Evolutionary conservation across 2,888 invertebrate genomes (phyloP), one percentile per base, ranked within the genome.

Genomic region (Tetranychus piercei): DNA sequence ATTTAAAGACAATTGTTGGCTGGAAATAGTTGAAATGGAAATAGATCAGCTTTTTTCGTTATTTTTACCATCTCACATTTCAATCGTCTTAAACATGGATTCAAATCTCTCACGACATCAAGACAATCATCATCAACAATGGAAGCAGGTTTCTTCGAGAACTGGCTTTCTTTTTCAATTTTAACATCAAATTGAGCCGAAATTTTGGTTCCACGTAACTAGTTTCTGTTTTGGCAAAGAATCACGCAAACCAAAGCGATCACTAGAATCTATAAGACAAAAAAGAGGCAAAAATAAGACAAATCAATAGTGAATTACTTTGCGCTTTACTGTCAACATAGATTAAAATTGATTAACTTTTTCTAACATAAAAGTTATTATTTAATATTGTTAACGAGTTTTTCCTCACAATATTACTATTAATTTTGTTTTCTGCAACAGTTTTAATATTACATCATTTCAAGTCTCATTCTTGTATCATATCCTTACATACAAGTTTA

Each of bases 291-390:
- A 45, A 9, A 55, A 15, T 55, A 55, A 55, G 15, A 55, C 55
- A 15, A 55, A 55, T 55, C 55, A 55, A 55, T 55, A 55, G 15
- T 9, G 34, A 3, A 34, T 34, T 34, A 34, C 9, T 55, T 55
- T 55, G 9, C 8, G 9, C 11, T 55, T 55, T 15, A 55, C 9
- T 55, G 55, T 55, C 55, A 55, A 55, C 15, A 9, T 55, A 55
- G 55, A 55, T 55, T 55, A 55, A 55, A 55, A 55, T 55, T 55
- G 55, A 55, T 55, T 55, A 55, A 55, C 55, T 55, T 55, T 55
- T 2, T 15, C 15, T 55, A 9, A 2, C 55, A 55, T 9, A 15
- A 15, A 15, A 55, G 15, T 55, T 55, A 55, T 15, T 55, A 15
- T 55, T 55, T 55, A 15, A 55, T 55, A 55, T 15, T 15, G 11